Conservation (phyloP, 2,888 invertebrate species). For the Julus scanicus region DNA sequence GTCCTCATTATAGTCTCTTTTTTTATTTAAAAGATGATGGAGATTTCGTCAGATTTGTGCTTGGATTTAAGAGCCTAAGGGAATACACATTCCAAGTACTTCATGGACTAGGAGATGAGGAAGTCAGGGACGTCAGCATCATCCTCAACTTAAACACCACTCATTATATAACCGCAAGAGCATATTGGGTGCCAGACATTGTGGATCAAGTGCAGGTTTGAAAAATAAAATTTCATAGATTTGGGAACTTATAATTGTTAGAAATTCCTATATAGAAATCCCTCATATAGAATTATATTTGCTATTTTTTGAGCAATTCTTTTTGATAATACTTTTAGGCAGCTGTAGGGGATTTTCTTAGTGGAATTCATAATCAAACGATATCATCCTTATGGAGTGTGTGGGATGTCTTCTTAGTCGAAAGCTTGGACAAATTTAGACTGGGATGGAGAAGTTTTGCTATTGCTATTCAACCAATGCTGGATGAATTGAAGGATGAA, state of each 20-base stretch:
- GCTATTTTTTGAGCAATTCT: neutral
- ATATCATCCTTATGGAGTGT: slow-evolving; percentile 19
- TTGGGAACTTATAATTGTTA: too few species aligned
- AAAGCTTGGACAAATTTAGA: slow-evolving; percentile 24
- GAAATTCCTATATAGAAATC: neutral
- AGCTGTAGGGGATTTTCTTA: neutral
- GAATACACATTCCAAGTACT: slow-evolving; percentile 13
- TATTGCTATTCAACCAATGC: slow-evolving; percentile 44
- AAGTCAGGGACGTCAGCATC: slow-evolving; percentile 37
- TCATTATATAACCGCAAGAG: slow-evolving; percentile 49
- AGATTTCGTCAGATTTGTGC: neutral
- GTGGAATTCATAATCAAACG: slow-evolving; percentile 9
- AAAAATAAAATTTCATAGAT: neutral
- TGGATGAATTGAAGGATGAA: slow-evolving; percentile 44
- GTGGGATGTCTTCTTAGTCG: slow-evolving; percentile 30
- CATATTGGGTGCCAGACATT: slow-evolving; percentile 53
- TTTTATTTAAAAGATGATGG: slow-evolving; percentile 44
- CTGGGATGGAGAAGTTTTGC: neutral
- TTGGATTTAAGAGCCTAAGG: slow-evolving; percentile 22
- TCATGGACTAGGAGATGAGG: slow-evolving; percentile 22
- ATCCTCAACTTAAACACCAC: slow-evolving; percentile 51
- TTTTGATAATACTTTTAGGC: neutral
- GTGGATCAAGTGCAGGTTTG: slow-evolving; percentile 39
- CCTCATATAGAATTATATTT: too few species aligned
- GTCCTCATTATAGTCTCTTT: neutral